These are phyloP conservation scores for Clupea harengus DNA, from an alignment of 2,113 vertebrate genomes.

Conservation along the genomic window DNA sequence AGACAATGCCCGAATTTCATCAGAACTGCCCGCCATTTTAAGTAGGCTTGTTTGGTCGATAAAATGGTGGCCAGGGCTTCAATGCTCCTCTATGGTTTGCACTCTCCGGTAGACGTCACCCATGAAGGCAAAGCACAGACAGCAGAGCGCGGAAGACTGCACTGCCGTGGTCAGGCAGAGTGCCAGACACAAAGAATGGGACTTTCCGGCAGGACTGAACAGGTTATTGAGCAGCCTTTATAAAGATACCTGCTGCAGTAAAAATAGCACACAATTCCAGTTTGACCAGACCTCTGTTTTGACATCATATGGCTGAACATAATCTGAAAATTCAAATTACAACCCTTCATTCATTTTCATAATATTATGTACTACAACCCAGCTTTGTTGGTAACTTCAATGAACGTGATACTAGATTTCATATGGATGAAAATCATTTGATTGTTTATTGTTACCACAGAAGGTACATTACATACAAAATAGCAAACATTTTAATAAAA, in stretches of 20 bases:
- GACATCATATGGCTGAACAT: not conserved
- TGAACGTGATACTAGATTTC: not conserved
- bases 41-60: not conserved
- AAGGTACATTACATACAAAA: not conserved
- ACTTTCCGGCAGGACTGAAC: slow-evolving; percentile 2
- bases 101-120: not conserved
- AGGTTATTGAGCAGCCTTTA: not conserved
- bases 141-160: not conserved
- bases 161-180: not conserved
- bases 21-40: not conserved
- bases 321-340: not conserved
- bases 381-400: too few species aligned
- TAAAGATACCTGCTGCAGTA: not conserved
- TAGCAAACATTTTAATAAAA: not conserved
- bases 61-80: not conserved
- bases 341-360: not conserved
- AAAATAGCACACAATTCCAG: not conserved
- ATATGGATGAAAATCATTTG: not conserved
- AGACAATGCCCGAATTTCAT: not conserved
- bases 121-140: not conserved
- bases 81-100: not conserved
- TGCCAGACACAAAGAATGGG: not conserved
- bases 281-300: not conserved
- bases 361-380: not conserved
- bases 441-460: not conserved